Conservation (phyloP, 1,140 invertebrate genomes). For the Zophobas morio region DNA sequence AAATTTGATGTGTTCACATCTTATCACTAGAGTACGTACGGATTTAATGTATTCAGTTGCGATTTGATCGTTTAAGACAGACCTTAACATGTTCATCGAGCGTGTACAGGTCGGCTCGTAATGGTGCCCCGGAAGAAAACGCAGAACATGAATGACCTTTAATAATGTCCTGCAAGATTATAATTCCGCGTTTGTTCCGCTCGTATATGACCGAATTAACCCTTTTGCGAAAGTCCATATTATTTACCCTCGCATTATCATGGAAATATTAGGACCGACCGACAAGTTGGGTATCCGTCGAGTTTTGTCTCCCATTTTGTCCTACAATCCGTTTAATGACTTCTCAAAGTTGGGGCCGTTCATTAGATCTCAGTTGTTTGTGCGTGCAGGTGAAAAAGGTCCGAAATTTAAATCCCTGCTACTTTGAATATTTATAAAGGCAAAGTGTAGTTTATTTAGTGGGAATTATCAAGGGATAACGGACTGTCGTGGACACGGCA, state of each 20-base stretch:
- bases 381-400: constrained; percentile 40
- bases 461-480: constrained; percentile 57
- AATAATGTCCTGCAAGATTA: constrained; percentile 24
- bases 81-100: too few relatives aligned
- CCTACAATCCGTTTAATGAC: constrained; percentile 18
- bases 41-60: too few relatives aligned
- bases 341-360: not conserved
- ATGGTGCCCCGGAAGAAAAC: too few relatives aligned
- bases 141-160: not conserved
- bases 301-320: not conserved
- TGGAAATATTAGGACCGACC: constrained; percentile 9
- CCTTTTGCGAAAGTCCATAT: constrained; percentile 22
- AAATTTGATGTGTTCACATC: too few relatives aligned
- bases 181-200: constrained; percentile 14
- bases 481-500: constrained; percentile 56
- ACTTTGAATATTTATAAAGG: constrained; percentile 57
- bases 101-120: too few relatives aligned
- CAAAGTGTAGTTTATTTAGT: constrained; percentile 55
- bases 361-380: not conserved
- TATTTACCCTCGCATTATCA: constrained; percentile 27
- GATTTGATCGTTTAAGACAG: too few relatives aligned
- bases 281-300: constrained; percentile 1
- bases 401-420: constrained; percentile 50
- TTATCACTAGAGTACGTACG: too few relatives aligned
- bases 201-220: constrained; percentile 13